Percentiles rank a stretch among this genome's conserved stretches.
Evolutionary conservation across 2,797 vertebrate species (phyloP).

Genomic region (Cirrhinus molitorella): DNA sequence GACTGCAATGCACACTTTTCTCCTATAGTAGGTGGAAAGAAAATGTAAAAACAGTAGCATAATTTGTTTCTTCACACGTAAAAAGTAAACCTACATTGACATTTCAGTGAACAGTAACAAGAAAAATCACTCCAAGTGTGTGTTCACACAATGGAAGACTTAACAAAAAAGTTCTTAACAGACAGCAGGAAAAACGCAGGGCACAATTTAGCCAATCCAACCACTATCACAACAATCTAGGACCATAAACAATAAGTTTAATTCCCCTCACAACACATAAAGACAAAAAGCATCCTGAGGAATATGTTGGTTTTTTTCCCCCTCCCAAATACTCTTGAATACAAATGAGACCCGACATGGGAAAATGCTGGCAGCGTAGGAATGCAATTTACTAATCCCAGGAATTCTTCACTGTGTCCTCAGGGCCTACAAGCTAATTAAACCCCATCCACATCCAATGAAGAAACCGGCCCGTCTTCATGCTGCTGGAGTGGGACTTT

Average conservation of each 20-base stretch:
- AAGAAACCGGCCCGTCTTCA: conserved; percentile 33
- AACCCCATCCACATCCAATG: conserved; percentile 41
- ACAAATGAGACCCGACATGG: conserved; percentile 54
- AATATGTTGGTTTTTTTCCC: conserved; percentile 13
- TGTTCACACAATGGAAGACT: neutral
- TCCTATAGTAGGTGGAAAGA: neutral
- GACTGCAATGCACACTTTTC: neutral
- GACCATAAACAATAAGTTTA: neutral
- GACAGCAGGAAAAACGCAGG: neutral
- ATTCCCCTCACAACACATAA: conserved; percentile 1
- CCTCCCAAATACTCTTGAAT: conserved; percentile 52
- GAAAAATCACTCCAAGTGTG: neutral
- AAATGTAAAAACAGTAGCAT: no score
- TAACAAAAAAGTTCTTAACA: neutral
- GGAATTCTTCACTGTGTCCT: conserved; percentile 45
- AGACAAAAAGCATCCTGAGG: neutral
- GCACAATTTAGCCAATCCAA: neutral
- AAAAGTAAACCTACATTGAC: neutral
- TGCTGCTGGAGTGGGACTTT: conserved; percentile 36
- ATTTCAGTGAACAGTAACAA: neutral
- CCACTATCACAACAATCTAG: neutral
- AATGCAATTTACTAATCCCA: conserved; percentile 58
- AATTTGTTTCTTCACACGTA: neutral
- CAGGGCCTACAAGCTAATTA: conserved; percentile 57
- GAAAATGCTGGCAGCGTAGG: conserved; percentile 46